A percentile compares a stretch with the other conserved stretches of the same genome.
Conservation (phyloP, 2,888 invertebrate species). For the Catocala nupta region DNA sequence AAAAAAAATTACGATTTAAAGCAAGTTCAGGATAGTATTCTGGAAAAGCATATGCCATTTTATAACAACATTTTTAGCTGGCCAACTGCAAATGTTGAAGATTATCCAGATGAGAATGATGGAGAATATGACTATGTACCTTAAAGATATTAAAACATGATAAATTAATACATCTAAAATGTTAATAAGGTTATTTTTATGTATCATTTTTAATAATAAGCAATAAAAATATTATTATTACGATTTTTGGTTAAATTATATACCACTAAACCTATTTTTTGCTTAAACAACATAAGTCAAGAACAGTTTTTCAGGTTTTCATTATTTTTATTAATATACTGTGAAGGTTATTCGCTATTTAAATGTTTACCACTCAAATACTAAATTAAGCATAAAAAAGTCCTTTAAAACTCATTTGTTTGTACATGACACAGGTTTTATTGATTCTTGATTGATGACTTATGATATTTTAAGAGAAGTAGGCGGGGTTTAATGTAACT, state of each 20-base stretch:
- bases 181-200: conserved; percentile 29
- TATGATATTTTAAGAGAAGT: no score
- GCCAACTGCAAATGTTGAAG: conserved; percentile 32
- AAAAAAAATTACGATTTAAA: background rate
- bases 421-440: conserved; percentile 2
- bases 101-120: conserved; percentile 32
- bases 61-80: conserved; percentile 29
- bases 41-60: conserved; percentile 4
- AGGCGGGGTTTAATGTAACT: no score
- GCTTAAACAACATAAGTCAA: conserved; percentile 16
- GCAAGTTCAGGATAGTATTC: conserved; percentile 11
- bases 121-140: conserved; percentile 24
- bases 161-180: conserved; percentile 24
- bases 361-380: conserved; percentile 25
- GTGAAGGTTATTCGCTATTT: conserved; percentile 23
- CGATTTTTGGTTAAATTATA: conserved; percentile 21
- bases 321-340: conserved; percentile 20
- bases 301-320: conserved; percentile 4
- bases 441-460: no score
- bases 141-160: conserved; percentile 33
- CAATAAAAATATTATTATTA: conserved; percentile 22
- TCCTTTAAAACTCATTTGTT: conserved; percentile 11
- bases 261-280: background rate
- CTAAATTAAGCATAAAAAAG: conserved; percentile 29
- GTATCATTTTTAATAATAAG: conserved; percentile 27